Percentiles rank a stretch among this genome's conserved stretches.
These are phyloP conservation scores for Lepus townsendii DNA, from an alignment of 2,797 vertebrate genomes.

Conservation along the genomic window DNA sequence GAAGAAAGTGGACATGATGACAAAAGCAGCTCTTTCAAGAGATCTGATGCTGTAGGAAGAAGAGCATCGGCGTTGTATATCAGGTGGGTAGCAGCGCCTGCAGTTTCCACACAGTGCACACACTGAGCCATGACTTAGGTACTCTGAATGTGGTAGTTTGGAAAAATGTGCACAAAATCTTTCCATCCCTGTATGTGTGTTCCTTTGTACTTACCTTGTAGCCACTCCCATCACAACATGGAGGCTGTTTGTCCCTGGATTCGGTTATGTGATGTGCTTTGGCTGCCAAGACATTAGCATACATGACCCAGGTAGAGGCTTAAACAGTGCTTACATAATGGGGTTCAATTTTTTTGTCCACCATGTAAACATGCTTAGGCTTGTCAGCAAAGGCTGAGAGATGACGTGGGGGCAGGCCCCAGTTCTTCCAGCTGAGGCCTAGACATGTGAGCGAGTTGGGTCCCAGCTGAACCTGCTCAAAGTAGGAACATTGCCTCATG, in stretches of 20 bases:
- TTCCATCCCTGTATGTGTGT: accelerated
- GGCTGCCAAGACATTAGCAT: background rate
- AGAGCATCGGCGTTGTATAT: background rate
- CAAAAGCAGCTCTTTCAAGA: background rate
- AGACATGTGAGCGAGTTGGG: background rate
- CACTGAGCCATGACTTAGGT: accelerated
- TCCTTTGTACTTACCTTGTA: background rate
- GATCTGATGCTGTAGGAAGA: background rate
- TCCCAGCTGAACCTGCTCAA: background rate
- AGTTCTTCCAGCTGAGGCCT: background rate
- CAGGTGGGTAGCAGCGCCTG: background rate
- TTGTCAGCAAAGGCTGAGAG: background rate
- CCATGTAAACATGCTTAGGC: background rate
- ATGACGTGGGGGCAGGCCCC: background rate
- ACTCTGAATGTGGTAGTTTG: background rate
- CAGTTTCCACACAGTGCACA: background rate
- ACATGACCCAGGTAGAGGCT: background rate
- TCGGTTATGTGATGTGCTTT: background rate
- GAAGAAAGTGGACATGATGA: background rate
- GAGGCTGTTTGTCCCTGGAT: background rate
- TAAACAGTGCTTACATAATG: background rate
- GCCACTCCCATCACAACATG: background rate
- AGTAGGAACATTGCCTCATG: background rate
- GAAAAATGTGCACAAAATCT: background rate
- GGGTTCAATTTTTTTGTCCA: background rate